Evolutionary conservation across 1,140 invertebrate genomes (phyloP), one percentile per base, ranked within the genome.

Genomic region (Orchesella cincta): DNA sequence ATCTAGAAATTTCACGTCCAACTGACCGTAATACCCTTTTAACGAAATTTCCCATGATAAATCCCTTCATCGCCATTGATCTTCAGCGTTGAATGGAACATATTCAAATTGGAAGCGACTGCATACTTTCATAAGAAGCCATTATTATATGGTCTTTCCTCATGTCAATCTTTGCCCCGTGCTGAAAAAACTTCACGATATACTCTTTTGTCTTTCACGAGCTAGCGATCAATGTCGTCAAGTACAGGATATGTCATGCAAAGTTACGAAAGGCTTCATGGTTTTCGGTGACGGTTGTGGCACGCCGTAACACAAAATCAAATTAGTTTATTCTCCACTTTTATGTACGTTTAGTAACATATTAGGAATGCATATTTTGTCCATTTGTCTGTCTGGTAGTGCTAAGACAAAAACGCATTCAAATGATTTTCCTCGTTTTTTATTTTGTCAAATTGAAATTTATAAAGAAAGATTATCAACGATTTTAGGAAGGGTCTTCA

Each of bases 1-100:
- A 31, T 5, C 12, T 29, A 18, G 26, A 5, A 67, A 67, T 67
- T 67, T 67, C 62, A 67, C 31, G 62, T 67, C 62, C 62, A 67
- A 67, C 62, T 67, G 62, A 67, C 62, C 62, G 62, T 67, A 67
- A 67, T 67, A 67, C 62, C 62, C 62, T 67, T 33, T 29, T 67
- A 67, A 67, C 62, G 62, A 67, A 67, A 67, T 67, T 67, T 67
- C 62, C 62, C 62, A 67, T 67, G 62, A 67, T 67, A 23, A 67
- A 67, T 67, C 62, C 23, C 23, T 67, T 33, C 31, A 29, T 33
- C 62, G 31, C 26, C 54, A 57, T 57, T 26, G 54, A 57, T 57
- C 39, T 18, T 46, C 5, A 8, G 54, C 54, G 26, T 57, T 57
- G 54, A 8, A 57, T n/a, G 14, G 12, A 26, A 18, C 26, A 26